Evolutionary conservation across 2,888 invertebrate genomes (phyloP).

Genomic region (Stenichneumon culpator): DNA sequence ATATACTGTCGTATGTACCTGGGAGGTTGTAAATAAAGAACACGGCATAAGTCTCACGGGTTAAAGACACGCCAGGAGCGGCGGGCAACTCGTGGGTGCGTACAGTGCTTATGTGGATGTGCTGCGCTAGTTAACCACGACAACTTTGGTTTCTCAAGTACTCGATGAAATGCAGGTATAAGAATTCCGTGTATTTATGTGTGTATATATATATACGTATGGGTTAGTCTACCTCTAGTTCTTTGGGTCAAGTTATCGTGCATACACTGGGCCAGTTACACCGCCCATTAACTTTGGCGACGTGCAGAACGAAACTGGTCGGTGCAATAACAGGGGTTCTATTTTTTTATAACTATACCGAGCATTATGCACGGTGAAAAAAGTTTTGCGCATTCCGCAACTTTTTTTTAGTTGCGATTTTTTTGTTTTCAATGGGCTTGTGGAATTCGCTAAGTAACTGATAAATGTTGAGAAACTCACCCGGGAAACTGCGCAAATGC

Average conservation of each 20-base stretch:
- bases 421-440: background rate
- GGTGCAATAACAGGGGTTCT: background rate
- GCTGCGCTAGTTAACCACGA: background rate
- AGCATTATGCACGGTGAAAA: background rate
- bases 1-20: constrained; percentile 5
- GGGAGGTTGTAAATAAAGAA: constrained; percentile 44
- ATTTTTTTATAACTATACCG: background rate
- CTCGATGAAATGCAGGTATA: background rate
- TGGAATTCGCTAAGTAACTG: too few relatives aligned
- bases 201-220: background rate
- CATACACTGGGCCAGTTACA: background rate
- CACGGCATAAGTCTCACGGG: constrained; percentile 53
- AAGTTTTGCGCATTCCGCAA: background rate
- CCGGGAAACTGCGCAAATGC: too few relatives aligned
- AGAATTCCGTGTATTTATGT: background rate
- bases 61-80: constrained; percentile 48
- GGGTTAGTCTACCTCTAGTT: background rate
- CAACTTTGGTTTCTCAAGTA: background rate
- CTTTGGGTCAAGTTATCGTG: constrained; percentile 13
- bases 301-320: background rate
- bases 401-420: background rate
- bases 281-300: background rate
- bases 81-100: background rate
- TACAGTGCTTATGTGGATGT: background rate
- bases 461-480: background rate